Evolutionary conservation across 2,888 invertebrate genomes (phyloP), one percentile per base, ranked within the genome.

Genomic region (Lumbricus terrestris): DNA sequence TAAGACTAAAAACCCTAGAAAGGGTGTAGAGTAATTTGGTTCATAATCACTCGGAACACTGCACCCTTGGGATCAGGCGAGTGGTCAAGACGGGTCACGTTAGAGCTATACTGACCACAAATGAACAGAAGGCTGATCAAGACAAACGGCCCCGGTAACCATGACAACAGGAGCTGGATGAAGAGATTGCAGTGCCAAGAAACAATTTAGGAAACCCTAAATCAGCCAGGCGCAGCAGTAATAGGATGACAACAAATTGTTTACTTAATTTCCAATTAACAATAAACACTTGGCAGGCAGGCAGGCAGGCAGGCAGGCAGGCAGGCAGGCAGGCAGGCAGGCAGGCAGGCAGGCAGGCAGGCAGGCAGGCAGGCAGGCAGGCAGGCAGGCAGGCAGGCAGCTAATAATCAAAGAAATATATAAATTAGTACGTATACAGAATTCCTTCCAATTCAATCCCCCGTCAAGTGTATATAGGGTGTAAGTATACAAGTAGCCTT

Each of bases 171-270:
- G 11, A 69, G n/a, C 69, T n/a, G 47, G 23, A 47, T 23, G 47
- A 23, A 47, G 23, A 47, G 47, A 47, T 23, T 23, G 47, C 47
- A 2, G 69, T 69, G 29, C 8, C 69, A n/a, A 69, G 69, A 69
- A 69, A 69, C 69, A 69, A 69, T 69, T n/a, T 69, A 69, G 69
- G 69, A 69, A 69, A 69, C 69, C 69, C 69, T 69, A 69, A 69
- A 69, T 69, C 69, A 69, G n/a, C 69, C 69, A n/a, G 69, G 2
- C 69, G 5, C 69, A 29, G 4, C 69, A 11, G 69, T 13, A 69
- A n/a, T n/a, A 69, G 69, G 69, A n/a, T n/a, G 69, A 69, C n/a
- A 69, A 69, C n/a, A 69, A 69, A 69, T n/a, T 69, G 69, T n/a
- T 69, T 69, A 69, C n/a, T 69, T 69, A 69, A 5, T 29, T 8